Base-by-base conservation (phyloP, 2,113 vertebrate genomes). In the Melanerpes formicivorus region DNA sequence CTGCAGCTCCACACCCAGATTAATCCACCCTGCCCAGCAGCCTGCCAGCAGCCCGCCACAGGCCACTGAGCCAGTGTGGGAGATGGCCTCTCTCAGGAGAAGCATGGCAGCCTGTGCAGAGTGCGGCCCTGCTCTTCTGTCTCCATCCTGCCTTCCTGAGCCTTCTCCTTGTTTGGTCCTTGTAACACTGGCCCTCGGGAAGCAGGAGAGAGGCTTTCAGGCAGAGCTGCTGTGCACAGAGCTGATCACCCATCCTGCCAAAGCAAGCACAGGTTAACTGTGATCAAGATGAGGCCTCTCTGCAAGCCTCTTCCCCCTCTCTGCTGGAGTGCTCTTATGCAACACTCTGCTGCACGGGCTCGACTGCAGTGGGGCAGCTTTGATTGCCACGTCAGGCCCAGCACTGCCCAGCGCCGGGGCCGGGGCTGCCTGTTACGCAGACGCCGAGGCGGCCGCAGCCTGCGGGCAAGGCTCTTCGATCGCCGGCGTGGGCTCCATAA, bases 401-500 rank as follows among this genome's bases (percentile, higher is more conserved):
- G 1, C 44, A 10, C 52, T 23, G 63, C 66, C 2, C 62, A 6
- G 2, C 23, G 82, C 87, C 59, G 6, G 11, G 11, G 40, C 18
- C n/a, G 16, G 46, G 67, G 34, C 16, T 7, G 50, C 26, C 72
- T 21, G 77, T 71, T 92, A 83, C 62, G 54, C 52, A 85, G 54
- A 19, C 74, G 22, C 19, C 63, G 74, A 37, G 21, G 71, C 74
- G 46, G n/a, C 1, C 0, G 1, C 22, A 32, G 78, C 55, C 88
- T 91, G n/a, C 88, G 90, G 90, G 94, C 85, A 93, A 88, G 0
- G 10, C 85, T 79, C 64, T 93, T 74, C 2, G 5, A 83, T 75
- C 84, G 95, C 91, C 93, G 93, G 94, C 65, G 6, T 0, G 8
- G 37, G 6, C 91, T 88, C 58, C 55, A 58, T 95, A 96, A 96